Conservation (phyloP, 2,888 invertebrate genomes). For the Cephus sareptanus region DNA sequence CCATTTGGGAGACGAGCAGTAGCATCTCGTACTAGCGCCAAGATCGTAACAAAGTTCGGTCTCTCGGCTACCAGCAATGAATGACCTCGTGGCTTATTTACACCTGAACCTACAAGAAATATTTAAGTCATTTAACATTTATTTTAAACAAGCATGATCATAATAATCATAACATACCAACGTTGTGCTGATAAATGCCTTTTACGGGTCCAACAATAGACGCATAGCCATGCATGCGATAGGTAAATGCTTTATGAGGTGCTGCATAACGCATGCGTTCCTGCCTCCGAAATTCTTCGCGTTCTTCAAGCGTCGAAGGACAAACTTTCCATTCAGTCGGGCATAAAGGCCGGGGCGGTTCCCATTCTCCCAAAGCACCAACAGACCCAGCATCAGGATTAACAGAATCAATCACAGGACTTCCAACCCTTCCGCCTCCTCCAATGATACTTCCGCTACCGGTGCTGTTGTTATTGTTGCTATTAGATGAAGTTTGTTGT, state of each 20-base stretch:
- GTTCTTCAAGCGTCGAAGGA: conserved; percentile 81
- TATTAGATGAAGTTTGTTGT: neutral
- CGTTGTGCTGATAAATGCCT: conserved; percentile 78
- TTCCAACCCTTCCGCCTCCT: conserved; percentile 41
- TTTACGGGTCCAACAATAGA: conserved; percentile 86
- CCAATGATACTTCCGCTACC: conserved; percentile 35
- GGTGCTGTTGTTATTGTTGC: conserved; percentile 20
- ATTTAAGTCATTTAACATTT: neutral
- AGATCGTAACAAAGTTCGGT: conserved; percentile 91
- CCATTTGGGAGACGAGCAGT: conserved; percentile 94
- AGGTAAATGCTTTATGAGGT: conserved; percentile 93
- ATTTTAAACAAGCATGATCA: neutral
- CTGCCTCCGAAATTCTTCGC: conserved; percentile 80
- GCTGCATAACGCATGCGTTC: conserved; percentile 87
- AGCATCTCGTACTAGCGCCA: conserved; percentile 92
- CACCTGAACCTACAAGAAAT: conserved; percentile 42
- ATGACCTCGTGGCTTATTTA: conserved; percentile 82
- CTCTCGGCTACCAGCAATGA: conserved; percentile 83
- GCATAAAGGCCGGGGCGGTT: conserved; percentile 71
- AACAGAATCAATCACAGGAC: conserved; percentile 51
- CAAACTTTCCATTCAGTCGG: conserved; percentile 87
- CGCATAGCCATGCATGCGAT: conserved; percentile 87
- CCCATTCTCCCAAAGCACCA: conserved; percentile 55
- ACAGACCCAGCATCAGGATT: conserved; percentile 49
- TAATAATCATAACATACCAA: conserved; percentile 56